Base-by-base conservation (phyloP, 2,113 vertebrate genomes). In the Melanerpes aurifrons region DNA sequence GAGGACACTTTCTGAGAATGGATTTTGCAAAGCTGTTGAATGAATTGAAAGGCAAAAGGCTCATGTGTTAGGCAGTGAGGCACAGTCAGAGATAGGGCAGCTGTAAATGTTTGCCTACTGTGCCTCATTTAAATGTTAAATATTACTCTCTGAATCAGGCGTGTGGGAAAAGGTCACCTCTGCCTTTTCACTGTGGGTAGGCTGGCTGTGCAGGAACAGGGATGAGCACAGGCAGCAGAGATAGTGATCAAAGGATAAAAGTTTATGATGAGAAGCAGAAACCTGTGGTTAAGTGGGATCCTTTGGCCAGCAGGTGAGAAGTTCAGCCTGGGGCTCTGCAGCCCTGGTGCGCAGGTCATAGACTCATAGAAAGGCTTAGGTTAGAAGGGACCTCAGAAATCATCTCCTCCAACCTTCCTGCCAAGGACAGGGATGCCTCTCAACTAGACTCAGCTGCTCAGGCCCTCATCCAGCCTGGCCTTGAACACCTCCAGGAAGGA, bases 281-380 rank as follows among this genome's bases (percentile, higher is more conserved):
- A 45, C 4, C 43, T 37, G 47, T 8, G 66, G 16, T 32, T 14
- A 6, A 22, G 15, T 9, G 19, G 32, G 28, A 56, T 56, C 57
- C 57, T 40, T 64, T 12, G 79, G 5, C 48, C 1, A 0, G 21
- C 2, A 31, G 12, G 3, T 14, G 45, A 28, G 64, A 24, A 64
- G 40, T 59, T 66, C 40, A 17, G 37, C 2, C 47, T 4, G 2
- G n/a, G 1, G 5, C 37, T 74, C 10, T 10, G 57, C 50, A 12
- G 35, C 2, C 1, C 53, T n/a, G 58, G 12, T 15, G 57, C 24
- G n/a, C 2, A 7, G 5, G 5, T 50, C 48, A 50, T 12, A 50
- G 48, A 50, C 10, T 50, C 21, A 50, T 24, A 50, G 48, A 22
- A 50, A 22, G 48, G 48, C 48, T 50, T 50, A 50, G 48, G 21